These are phyloP conservation scores for Cephus spinipes DNA, from an alignment of 2,888 invertebrate genomes.

Conservation along the genomic window DNA sequence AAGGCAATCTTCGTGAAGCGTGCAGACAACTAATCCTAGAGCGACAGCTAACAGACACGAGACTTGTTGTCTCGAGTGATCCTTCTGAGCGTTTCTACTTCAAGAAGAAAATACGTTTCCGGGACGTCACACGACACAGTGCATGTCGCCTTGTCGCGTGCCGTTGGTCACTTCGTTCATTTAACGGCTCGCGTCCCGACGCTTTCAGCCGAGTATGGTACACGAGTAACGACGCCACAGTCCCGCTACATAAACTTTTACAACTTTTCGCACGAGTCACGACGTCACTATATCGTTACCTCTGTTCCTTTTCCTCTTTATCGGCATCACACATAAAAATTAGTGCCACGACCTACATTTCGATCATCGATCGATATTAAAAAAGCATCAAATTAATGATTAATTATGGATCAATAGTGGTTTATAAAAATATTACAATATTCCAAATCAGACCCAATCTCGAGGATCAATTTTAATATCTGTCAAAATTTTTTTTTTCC, in stretches of 20 bases:
- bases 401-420: neutral
- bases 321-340: neutral
- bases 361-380: neutral
- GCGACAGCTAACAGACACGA: neutral
- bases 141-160: constrained; percentile 35
- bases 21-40: neutral
- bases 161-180: constrained; percentile 27
- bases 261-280: neutral
- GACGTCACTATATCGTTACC: neutral
- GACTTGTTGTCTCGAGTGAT: neutral
- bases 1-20: neutral
- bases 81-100: neutral
- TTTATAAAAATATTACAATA: neutral
- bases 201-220: constrained; percentile 19
- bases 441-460: neutral
- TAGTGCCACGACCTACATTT: neutral
- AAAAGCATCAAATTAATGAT: neutral
- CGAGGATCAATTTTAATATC: neutral
- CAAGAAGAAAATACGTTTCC: constrained; percentile 16
- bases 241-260: constrained; percentile 2
- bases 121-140: constrained; percentile 34
- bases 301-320: neutral
- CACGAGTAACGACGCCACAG: constrained; percentile 28
- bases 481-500: neutral
- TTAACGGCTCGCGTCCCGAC: constrained; percentile 6